Evolutionary conservation across 2,888 invertebrate genomes (phyloP).

Genomic region (Leucophenga montana): DNA sequence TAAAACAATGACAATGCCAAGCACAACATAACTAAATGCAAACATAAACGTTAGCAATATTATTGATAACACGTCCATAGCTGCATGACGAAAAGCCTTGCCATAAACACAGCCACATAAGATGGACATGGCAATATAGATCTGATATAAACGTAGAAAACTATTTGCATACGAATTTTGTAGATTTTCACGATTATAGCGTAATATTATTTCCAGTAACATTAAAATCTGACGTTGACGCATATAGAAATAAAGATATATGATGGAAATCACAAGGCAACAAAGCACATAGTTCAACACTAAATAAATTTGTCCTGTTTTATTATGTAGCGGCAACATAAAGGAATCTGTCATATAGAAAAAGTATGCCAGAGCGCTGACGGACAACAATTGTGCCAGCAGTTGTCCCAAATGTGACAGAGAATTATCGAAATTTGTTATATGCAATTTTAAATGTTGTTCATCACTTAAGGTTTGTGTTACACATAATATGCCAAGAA

Average conservation of each 20-base stretch:
- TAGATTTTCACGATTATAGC: constrained; percentile 40
- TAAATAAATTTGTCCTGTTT: constrained; percentile 53
- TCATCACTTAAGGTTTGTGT: constrained; percentile 37
- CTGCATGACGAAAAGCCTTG: neutral
- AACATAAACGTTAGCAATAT: constrained; percentile 30
- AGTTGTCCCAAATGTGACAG: constrained; percentile 38
- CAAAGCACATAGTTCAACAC: constrained; percentile 35
- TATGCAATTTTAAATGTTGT: constrained; percentile 12
- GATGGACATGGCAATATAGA: constrained; percentile 36
- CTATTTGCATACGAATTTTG: constrained; percentile 26
- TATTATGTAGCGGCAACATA: constrained; percentile 33
- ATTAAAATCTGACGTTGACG: constrained; percentile 35
- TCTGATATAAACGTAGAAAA: constrained; percentile 36
- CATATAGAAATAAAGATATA: constrained; percentile 48
- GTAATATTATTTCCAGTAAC: constrained; percentile 44
- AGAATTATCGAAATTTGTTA: constrained; percentile 4
- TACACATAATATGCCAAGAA: constrained; percentile 51
- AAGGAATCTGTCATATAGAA: constrained; percentile 24
- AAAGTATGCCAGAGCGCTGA: constrained; percentile 36
- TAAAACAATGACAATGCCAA: constrained; percentile 49
- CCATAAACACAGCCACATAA: constrained; percentile 13
- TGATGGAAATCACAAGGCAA: constrained; percentile 45
- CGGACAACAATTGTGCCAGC: constrained; percentile 22
- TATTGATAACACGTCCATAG: neutral
- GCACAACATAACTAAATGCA: constrained; percentile 43